Evolutionary conservation across 2,797 vertebrate species (phyloP).

Genomic region (Hylomyscus alleni): DNA sequence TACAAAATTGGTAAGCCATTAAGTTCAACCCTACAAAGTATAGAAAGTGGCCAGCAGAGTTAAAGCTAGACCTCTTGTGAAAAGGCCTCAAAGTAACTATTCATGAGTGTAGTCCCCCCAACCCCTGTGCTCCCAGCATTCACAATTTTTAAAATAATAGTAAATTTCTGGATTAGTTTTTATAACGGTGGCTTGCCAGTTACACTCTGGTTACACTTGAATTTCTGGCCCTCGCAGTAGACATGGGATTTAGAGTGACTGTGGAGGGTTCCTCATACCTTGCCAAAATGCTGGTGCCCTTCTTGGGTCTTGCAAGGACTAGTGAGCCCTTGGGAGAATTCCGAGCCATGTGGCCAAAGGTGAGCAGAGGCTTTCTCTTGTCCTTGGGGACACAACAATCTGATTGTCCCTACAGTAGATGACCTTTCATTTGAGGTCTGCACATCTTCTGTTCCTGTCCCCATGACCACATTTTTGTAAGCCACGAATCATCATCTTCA

Average conservation of each 20-base stretch:
- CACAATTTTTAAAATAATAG: neutral
- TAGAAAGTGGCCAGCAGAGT: neutral
- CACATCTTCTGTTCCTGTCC: neutral
- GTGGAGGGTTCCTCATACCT: neutral
- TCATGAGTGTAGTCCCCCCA: neutral
- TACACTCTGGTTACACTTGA: neutral
- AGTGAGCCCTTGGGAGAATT: neutral
- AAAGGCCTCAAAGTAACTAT: neutral
- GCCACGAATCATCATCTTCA: neutral
- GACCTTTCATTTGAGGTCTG: neutral
- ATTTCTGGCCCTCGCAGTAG: neutral
- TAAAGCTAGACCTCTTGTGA: neutral
- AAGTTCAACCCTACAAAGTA: constrained; percentile 39
- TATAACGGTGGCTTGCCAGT: neutral
- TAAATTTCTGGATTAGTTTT: neutral
- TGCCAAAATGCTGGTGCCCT: neutral
- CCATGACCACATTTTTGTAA: neutral
- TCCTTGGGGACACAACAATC: neutral
- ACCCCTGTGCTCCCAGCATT: neutral
- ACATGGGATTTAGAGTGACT: neutral
- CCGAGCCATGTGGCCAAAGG: neutral
- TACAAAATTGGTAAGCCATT: neutral
- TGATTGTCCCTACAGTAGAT: too few relatives aligned
- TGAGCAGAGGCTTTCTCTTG: neutral
- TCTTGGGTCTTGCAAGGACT: neutral